phyloP scores from a whole-genome alignment of 2,888 invertebrate genomes.

The Tholera decimalis region DNA sequence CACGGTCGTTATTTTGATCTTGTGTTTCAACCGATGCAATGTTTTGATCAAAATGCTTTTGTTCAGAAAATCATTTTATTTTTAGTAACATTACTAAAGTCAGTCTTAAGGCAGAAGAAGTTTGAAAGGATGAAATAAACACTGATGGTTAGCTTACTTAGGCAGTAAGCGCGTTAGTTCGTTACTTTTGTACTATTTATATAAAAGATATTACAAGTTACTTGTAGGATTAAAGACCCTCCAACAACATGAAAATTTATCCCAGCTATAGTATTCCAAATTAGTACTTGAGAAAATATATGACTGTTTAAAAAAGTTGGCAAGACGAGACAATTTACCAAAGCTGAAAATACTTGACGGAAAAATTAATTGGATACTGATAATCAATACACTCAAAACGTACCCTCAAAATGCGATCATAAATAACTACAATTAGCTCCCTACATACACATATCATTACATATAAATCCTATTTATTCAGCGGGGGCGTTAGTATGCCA shows the following conservation, averaged over 20 bases:
- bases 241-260: too few species aligned
- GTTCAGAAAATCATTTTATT: slow-evolving; percentile 15
- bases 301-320: not conserved
- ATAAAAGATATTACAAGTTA: slow-evolving; percentile 25
- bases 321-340: not conserved
- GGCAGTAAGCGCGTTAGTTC: slow-evolving; percentile 16
- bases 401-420: slow-evolving; percentile 41
- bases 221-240: not conserved
- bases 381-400: slow-evolving; percentile 32
- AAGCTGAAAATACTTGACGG: not conserved
- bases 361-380: not conserved
- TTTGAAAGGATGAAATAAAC: slow-evolving; percentile 49
- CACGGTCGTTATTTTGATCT: slow-evolving; percentile 63
- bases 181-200: slow-evolving; percentile 28
- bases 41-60: slow-evolving; percentile 35
- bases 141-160: slow-evolving; percentile 38
- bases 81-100: slow-evolving; percentile 8
- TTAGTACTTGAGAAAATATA: not conserved
- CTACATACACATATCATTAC: slow-evolving; percentile 61
- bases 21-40: slow-evolving; percentile 43
- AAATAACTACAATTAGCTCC: slow-evolving; percentile 60
- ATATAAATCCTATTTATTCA: slow-evolving; percentile 62
- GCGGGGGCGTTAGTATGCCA: slow-evolving; percentile 57
- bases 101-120: slow-evolving; percentile 16
- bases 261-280: not conserved